Evolutionary conservation across 2,888 invertebrate genomes (phyloP).

Genomic region (Acanthoscelides obtectus): DNA sequence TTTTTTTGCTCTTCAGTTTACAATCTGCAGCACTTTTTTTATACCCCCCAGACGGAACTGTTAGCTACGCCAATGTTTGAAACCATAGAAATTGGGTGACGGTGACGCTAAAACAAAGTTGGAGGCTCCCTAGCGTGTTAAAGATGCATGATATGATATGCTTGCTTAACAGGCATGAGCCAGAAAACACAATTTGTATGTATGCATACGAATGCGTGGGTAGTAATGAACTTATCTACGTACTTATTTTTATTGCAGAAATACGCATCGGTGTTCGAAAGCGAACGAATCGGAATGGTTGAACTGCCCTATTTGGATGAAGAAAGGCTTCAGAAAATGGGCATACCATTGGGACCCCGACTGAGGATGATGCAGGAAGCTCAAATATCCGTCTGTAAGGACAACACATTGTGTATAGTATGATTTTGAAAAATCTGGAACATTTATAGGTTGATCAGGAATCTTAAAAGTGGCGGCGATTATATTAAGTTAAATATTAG

Average conservation of each 20-base stretch:
- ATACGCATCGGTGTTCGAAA: slow-evolving; percentile 78
- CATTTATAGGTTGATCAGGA: not conserved
- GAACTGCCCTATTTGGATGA: slow-evolving; percentile 88
- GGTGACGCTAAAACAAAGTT: too few relatives aligned
- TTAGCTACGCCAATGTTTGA: too few relatives aligned
- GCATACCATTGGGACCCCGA: slow-evolving; percentile 86
- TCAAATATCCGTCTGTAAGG: slow-evolving; percentile 60
- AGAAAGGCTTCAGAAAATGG: slow-evolving; percentile 79
- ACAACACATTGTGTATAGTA: slow-evolving; percentile 61
- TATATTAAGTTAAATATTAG: not conserved
- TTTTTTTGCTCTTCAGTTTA: too few relatives aligned
- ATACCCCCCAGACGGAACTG: too few relatives aligned
- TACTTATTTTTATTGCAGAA: slow-evolving; percentile 57
- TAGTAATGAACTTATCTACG: not conserved
- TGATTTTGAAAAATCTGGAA: not conserved
- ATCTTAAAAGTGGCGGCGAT: slow-evolving; percentile 25
- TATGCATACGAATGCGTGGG: not conserved
- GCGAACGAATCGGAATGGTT: slow-evolving; percentile 83
- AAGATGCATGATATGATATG: too few relatives aligned
- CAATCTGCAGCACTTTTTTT: too few relatives aligned
- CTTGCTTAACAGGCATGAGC: too few relatives aligned
- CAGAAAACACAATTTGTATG: too few relatives aligned
- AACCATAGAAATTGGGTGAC: too few relatives aligned
- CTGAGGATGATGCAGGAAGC: slow-evolving; percentile 86
- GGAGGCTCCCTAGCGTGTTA: too few relatives aligned